These are phyloP conservation scores for Machimus atricapillus DNA, from an alignment of 2,888 invertebrate genomes.

Conservation along the genomic window DNA sequence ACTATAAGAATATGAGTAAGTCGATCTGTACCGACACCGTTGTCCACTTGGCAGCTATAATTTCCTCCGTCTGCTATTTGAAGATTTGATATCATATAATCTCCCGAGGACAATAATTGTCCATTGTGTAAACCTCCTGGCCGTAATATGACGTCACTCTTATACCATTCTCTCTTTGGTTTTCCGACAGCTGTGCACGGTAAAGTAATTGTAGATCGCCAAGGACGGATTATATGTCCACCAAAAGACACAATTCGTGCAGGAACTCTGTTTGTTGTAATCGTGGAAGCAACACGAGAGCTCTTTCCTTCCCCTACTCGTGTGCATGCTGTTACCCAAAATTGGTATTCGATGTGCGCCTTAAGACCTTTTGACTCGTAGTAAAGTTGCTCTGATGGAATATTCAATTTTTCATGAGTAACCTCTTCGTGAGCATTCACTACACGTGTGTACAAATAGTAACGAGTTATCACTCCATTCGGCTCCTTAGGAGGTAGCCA, in stretches of 20 bases:
- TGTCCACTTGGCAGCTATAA: slow-evolving; percentile 75
- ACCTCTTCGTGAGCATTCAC: slow-evolving; percentile 74
- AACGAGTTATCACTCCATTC: slow-evolving; percentile 80
- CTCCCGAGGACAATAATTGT: slow-evolving; percentile 71
- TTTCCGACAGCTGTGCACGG: slow-evolving; percentile 73
- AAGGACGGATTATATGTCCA: slow-evolving; percentile 70
- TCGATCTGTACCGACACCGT: slow-evolving; percentile 72
- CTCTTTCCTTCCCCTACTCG: slow-evolving; percentile 80
- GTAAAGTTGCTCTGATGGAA: slow-evolving; percentile 70
- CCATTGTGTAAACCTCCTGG: slow-evolving; percentile 68
- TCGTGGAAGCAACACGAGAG: slow-evolving; percentile 72
- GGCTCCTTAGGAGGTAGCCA: slow-evolving; percentile 79
- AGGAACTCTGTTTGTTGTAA: slow-evolving; percentile 71
- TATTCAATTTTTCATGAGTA: slow-evolving; percentile 72
- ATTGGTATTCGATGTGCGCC: slow-evolving; percentile 76
- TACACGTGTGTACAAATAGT: slow-evolving; percentile 73
- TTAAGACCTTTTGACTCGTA: slow-evolving; percentile 74
- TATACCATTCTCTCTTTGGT: slow-evolving; percentile 72
- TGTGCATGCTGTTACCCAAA: slow-evolving; percentile 81
- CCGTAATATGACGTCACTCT: slow-evolving; percentile 67
- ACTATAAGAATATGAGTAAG: slow-evolving; percentile 71
- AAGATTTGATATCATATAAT: slow-evolving; percentile 70
- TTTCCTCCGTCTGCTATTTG: slow-evolving; percentile 73
- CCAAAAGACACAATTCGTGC: slow-evolving; percentile 77
- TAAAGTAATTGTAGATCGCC: slow-evolving; percentile 71